phyloP scores from a whole-genome alignment of 2,888 invertebrate species.

The Lobophora halterata region DNA sequence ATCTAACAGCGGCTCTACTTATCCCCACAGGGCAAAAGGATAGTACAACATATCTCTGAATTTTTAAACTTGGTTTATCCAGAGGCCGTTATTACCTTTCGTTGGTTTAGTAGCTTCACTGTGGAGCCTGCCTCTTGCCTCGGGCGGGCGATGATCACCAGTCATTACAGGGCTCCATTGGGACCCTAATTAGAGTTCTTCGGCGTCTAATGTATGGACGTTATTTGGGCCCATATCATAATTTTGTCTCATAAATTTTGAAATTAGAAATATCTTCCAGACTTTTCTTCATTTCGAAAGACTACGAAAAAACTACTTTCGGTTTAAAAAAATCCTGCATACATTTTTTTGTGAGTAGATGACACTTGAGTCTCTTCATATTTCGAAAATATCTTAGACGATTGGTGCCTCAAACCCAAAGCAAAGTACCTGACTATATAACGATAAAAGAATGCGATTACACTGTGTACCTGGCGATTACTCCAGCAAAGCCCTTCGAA shows the following conservation, averaged over 20 bases:
- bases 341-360: too few species aligned
- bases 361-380: too few species aligned
- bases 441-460: slow-evolving; percentile 48
- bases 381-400: too few species aligned
- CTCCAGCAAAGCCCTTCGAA: slow-evolving; percentile 27
- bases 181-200: slow-evolving; percentile 46
- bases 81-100: slow-evolving; percentile 33
- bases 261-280: slow-evolving; percentile 11
- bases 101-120: slow-evolving; percentile 25
- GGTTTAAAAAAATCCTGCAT: too few species aligned
- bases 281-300: slow-evolving; percentile 1
- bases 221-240: slow-evolving; percentile 28
- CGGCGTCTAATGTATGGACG: slow-evolving; percentile 37
- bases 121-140: slow-evolving; percentile 29
- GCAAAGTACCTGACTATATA: slow-evolving; percentile 38
- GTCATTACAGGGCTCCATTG: slow-evolving; percentile 40
- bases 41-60: background rate
- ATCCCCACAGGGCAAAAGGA: too few species aligned
- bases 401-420: too few species aligned
- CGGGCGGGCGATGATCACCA: slow-evolving; percentile 39
- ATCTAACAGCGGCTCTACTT: too few species aligned
- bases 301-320: too few species aligned
- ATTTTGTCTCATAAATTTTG: slow-evolving; percentile 19
- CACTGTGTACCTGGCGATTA: slow-evolving; percentile 35
- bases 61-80: slow-evolving; percentile 25